These are phyloP conservation scores for Harpagifer antarcticus DNA, from an alignment of 2,797 vertebrate genomes.

Conservation along the genomic window DNA sequence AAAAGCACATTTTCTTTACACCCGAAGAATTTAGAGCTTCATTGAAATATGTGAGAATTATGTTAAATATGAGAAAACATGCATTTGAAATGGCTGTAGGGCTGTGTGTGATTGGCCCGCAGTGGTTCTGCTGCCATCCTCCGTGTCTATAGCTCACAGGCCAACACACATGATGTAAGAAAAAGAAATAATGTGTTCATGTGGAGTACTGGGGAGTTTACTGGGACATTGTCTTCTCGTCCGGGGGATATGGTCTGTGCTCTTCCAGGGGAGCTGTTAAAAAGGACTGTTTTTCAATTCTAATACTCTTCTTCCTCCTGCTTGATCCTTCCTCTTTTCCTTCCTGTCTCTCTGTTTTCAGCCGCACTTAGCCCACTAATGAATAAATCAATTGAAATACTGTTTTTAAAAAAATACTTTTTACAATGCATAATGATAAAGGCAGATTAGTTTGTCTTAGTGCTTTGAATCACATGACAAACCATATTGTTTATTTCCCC, in stretches of 20 bases:
- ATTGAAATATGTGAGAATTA: constrained; percentile 74
- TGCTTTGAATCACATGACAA: constrained; percentile 10
- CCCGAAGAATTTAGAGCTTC: constrained; percentile 70
- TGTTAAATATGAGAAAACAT: constrained; percentile 79
- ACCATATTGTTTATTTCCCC: constrained; percentile 27
- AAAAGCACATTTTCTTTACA: constrained; percentile 72
- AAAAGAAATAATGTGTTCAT: constrained; percentile 75
- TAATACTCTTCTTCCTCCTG: constrained; percentile 12
- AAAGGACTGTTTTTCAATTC: constrained; percentile 28
- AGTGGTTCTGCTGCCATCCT: constrained; percentile 77
- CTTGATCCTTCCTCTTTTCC: constrained; percentile 38
- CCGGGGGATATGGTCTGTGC: constrained; percentile 34
- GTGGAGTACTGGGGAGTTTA: constrained; percentile 64
- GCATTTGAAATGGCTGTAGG: constrained; percentile 70
- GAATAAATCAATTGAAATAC: constrained; percentile 66
- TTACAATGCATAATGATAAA: constrained; percentile 3
- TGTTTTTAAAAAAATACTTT: constrained; percentile 2
- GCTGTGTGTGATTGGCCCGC: constrained; percentile 75
- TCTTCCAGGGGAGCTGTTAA: constrained; percentile 58
- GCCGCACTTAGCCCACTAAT: constrained; percentile 45
- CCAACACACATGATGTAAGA: constrained; percentile 84
- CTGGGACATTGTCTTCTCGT: constrained; percentile 70
- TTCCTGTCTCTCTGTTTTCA: constrained; percentile 47
- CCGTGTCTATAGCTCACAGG: constrained; percentile 77
- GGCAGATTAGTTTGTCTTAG: neutral